Base-by-base conservation (phyloP, 2,113 vertebrate species). In the Callospermophilus lateralis region DNA sequence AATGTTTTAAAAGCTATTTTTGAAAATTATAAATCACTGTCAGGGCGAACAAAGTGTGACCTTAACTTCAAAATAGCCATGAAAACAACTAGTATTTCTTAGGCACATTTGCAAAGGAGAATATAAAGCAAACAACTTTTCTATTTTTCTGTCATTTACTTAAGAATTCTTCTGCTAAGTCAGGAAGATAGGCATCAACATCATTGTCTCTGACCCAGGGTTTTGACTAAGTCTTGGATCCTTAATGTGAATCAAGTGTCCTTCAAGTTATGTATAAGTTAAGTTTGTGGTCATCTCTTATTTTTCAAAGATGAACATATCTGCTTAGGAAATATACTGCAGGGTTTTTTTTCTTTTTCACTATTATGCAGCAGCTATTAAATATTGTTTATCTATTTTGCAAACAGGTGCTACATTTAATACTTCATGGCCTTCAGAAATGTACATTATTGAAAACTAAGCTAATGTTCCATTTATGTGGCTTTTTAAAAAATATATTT, bases 1-100 rank as follows among this genome's bases (percentile, higher is more conserved):
- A 65, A 76, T 68, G 53, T 84, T 79, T 93, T 85, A 90, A 96
- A 81, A 88, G 30, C 28, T 74, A 58, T 78, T 95, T 95, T 96
- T 89, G 26, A 68, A 58, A 94, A 74, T 12, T 2, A 1, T 30
- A 48, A 63, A 22, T 88, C n/a, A 73, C 37, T 70, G 16, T 95
- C 86, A 95, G 20, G 15, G 53, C 93, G 76, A 26, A 53, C 20
- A 17, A 79, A 67, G 6, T 70, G 30, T 15, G 10, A 65, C 34
- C 20, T 76, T 84, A 92, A 20, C 42, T 95, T 95, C 39, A 95
- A 87, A 97, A 84, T 34, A 97, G 12, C 39, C 61, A 17, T 32
- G 30, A 68, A 90, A 94, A 87, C 24, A 86, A 9, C 32, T 58
- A 53, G 34, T 12, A 42, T 89, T 65, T 74, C 68, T n/a, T 58